Base-by-base conservation (phyloP, 2,888 invertebrate species). In the Notodonta dromedarius region DNA sequence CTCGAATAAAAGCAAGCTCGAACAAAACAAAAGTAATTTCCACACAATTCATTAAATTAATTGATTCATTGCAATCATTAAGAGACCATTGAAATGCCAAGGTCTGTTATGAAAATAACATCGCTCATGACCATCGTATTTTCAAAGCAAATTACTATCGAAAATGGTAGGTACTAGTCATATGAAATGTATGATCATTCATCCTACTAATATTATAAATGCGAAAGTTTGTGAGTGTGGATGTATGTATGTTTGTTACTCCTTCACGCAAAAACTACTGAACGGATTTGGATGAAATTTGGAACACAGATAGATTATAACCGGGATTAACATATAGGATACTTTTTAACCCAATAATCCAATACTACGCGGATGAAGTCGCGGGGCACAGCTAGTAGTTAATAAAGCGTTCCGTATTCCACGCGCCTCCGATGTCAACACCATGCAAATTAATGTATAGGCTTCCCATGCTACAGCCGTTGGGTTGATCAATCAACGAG, bases 401-500 rank as follows among this genome's bases (percentile, higher is more conserved):
- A 62, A 61, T 66, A 61, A 56, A 60, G 63, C 58, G 54, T 61
- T 44, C 58, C 52, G 57, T 61, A 56, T 62, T 42, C 58, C 54
- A 40, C 59, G 62, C 68, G 67, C 60, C 56, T 48, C 24, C 32
- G 66, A 63, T 72, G 76, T 71, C 60, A 62, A 69, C 69, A 66
- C 69, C 67, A 71, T 75, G 77, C 71, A 80, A 81, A 77, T 69
- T 69, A 76, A 80, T 76, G 66, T 57, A 56, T 60, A 24, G 51
- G 57, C 55, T 73, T 74, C 63, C 63, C 68, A 74, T 74, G 65
- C 56, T 60, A 67, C 65, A 71, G 46, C 50, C 54, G 32, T 39
- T 65, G 65, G 58, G 62, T 68, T 61, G 63, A 69, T 74, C 64
- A 72, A 68, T 62, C 50, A 65, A 11, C 42, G 56, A 69, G 70